phyloP scores from a whole-genome alignment of 2,113 vertebrate species.

The Cheilinus undulatus region DNA sequence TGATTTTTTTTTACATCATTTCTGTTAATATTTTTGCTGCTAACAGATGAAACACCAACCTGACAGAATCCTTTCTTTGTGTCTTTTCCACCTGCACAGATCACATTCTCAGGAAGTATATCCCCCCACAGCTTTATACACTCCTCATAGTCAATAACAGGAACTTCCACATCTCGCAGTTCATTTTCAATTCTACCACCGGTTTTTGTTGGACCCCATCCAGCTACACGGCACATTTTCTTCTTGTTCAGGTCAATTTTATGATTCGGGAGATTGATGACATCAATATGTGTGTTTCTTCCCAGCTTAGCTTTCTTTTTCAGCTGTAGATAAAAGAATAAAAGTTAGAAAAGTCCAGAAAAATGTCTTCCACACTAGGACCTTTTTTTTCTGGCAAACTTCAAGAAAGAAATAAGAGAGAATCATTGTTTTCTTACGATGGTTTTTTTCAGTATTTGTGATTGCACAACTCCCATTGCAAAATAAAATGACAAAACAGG shows the following conservation, averaged over 20 bases:
- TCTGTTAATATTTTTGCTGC: neutral
- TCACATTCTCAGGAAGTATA: slow-evolving; percentile 41
- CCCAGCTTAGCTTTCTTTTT: slow-evolving; percentile 30
- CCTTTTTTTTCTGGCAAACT: too few species aligned
- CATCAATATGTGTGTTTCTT: slow-evolving; percentile 20
- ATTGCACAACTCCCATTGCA: too few species aligned
- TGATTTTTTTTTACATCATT: neutral
- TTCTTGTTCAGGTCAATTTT: slow-evolving; percentile 17
- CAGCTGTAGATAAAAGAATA: slow-evolving; percentile 10
- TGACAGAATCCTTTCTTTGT: slow-evolving; percentile 66
- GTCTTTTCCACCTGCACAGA: slow-evolving; percentile 70
- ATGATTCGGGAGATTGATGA: slow-evolving; percentile 26
- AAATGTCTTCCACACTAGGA: too few species aligned
- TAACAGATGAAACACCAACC: slow-evolving; percentile 47
- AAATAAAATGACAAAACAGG: too few species aligned
- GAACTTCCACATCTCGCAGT: slow-evolving; percentile 55
- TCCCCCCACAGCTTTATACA: slow-evolving; percentile 47
- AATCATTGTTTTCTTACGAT: too few species aligned
- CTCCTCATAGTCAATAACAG: neutral
- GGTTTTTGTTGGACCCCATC: slow-evolving; percentile 66
- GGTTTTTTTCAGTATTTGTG: too few species aligned
- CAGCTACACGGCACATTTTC: slow-evolving; percentile 66
- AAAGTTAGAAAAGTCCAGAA: neutral
- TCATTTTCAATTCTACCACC: fast-evolving
- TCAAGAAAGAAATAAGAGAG: neutral